These are phyloP conservation scores for Bolborhynchus lineola DNA, from an alignment of 2,113 vertebrate genomes.

Conservation along the genomic window DNA sequence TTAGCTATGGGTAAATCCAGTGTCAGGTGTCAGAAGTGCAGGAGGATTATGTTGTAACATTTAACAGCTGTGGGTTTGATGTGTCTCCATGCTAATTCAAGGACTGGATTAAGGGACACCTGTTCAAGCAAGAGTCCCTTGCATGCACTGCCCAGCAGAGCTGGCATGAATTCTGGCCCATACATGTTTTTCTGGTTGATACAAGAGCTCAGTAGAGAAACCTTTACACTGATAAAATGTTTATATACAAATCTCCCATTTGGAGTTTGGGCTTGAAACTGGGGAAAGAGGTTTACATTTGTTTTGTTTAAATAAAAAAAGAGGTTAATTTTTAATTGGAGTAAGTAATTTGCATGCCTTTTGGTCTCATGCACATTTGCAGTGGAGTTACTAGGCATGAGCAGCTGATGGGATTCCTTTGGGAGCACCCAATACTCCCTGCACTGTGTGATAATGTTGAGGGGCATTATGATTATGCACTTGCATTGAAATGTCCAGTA, in stretches of 20 bases:
- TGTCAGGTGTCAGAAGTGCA: not conserved
- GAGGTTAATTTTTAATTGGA: not conserved
- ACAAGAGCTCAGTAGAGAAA: not conserved
- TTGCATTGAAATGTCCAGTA: not conserved
- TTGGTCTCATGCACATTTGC: not conserved
- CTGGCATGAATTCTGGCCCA: not conserved
- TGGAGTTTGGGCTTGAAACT: not conserved
- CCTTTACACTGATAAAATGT: not conserved
- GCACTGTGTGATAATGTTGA: not conserved
- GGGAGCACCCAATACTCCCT: not conserved
- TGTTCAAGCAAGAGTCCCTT: not conserved
- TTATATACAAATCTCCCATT: not conserved
- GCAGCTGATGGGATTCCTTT: not conserved
- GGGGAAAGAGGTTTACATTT: not conserved
- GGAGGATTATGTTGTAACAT: not conserved
- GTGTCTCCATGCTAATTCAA: not conserved
- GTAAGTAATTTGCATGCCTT: not conserved
- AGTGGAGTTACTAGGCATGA: not conserved
- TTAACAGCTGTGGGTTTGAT: not conserved
- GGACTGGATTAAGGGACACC: conserved; percentile 16
- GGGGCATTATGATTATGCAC: not conserved
- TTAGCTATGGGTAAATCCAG: not conserved
- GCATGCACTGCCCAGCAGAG: not conserved
- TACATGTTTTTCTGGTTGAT: not conserved
- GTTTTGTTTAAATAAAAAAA: not conserved